Evolutionary conservation across 2,888 invertebrate species (phyloP).

Genomic region (Morpho helenor): DNA sequence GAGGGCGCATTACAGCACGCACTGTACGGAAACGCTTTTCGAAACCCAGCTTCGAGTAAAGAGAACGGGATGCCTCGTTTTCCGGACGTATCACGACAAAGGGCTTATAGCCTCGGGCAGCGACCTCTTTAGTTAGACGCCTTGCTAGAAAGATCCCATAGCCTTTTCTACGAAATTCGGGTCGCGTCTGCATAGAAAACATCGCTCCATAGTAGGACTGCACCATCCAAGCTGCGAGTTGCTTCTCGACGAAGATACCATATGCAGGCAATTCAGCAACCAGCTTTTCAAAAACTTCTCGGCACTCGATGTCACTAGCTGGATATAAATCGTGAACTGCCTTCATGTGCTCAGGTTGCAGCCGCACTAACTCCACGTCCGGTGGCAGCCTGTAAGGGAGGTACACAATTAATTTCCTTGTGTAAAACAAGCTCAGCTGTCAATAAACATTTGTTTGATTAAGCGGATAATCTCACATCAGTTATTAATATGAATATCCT

Average conservation of each 20-base stretch:
- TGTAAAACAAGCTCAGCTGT: background rate
- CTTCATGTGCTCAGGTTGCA: constrained; percentile 88
- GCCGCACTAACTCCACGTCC: constrained; percentile 87
- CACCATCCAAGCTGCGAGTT: constrained; percentile 93
- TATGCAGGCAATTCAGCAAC: constrained; percentile 88
- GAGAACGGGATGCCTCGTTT: constrained; percentile 90
- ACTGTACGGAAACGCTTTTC: constrained; percentile 88
- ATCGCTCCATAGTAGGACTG: constrained; percentile 94
- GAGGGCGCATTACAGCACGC: constrained; percentile 85
- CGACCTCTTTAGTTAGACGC: constrained; percentile 82
- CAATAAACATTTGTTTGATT: background rate
- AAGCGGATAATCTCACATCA: no score
- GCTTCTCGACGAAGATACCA: constrained; percentile 87
- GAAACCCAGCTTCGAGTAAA: constrained; percentile 91
- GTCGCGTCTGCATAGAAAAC: constrained; percentile 94
- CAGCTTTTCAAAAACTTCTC: constrained; percentile 89
- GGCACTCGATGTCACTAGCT: constrained; percentile 92
- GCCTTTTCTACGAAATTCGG: constrained; percentile 85
- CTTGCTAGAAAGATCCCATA: constrained; percentile 87
- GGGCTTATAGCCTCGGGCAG: constrained; percentile 87
- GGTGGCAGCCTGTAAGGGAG: constrained; percentile 70
- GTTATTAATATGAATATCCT: no score
- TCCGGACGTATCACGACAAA: constrained; percentile 92
- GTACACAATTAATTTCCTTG: background rate
- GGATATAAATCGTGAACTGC: constrained; percentile 92